A percentile compares a stretch with the other conserved stretches of the same genome.
Conservation (phyloP, 2,888 invertebrate species). For the Gortyna flavago region DNA sequence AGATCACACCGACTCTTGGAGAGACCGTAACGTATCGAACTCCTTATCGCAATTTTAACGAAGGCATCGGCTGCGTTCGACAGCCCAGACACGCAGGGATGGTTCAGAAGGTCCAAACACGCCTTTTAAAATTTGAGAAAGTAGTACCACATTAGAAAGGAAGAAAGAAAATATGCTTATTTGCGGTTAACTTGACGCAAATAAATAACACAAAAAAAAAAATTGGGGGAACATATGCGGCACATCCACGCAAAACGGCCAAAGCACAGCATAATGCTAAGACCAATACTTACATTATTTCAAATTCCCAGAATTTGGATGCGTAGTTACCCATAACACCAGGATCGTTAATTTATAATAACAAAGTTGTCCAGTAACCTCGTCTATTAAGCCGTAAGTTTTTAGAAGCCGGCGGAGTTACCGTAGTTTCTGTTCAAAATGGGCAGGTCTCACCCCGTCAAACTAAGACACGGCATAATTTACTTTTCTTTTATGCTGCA, state of each 20-base stretch:
- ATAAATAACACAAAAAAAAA: no score
- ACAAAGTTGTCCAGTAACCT: neutral
- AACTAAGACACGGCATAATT: neutral
- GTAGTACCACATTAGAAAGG: no score
- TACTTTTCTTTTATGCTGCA: neutral
- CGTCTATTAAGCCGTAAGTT: neutral
- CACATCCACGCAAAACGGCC: no score
- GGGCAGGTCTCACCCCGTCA: neutral
- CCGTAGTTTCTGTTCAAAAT: neutral
- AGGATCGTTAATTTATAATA: neutral
- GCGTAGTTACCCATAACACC: neutral
- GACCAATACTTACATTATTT: no score
- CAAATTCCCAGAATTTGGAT: neutral
- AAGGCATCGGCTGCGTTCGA: conserved; percentile 86
- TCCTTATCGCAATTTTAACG: conserved; percentile 80
- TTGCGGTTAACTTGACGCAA: no score
- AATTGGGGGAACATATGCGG: no score
- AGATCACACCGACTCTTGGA: conserved; percentile 68
- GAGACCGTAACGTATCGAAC: conserved; percentile 66
- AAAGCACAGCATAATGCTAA: no score
- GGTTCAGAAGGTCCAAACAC: conserved; percentile 35
- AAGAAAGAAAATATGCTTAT: no score
- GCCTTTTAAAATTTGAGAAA: no score
- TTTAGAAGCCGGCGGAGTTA: neutral
- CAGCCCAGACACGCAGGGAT: conserved; percentile 65